Evolutionary conservation across 2,797 vertebrate genomes (phyloP).

Genomic region (Enteromius anoplus): DNA sequence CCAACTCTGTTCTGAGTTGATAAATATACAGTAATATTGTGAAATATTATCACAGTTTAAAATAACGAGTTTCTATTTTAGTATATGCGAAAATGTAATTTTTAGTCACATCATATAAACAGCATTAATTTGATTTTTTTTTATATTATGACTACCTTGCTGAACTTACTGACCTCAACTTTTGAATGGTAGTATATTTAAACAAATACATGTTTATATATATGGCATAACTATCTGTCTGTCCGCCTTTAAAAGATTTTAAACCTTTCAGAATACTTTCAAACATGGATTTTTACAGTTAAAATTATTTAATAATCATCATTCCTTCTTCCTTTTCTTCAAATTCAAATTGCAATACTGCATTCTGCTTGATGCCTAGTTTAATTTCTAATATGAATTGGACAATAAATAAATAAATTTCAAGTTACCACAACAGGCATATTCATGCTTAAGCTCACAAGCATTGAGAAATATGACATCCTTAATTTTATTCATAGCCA

Average conservation of each 20-base stretch:
- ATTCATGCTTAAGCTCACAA: conserved; percentile 11
- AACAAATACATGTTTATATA: neutral
- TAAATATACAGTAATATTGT: neutral
- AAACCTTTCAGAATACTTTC: neutral
- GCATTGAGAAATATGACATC: neutral
- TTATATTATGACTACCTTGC: neutral
- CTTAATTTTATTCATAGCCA: conserved; percentile 30
- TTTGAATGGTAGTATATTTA: neutral
- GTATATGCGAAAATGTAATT: neutral
- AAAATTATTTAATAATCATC: neutral
- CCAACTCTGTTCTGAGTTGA: neutral
- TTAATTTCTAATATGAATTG: neutral
- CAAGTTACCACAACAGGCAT: conserved; percentile 40
- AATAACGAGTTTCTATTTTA: neutral
- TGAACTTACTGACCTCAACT: neutral
- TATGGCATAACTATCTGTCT: neutral
- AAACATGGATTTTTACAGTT: neutral
- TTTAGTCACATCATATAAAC: neutral
- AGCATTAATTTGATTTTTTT: neutral
- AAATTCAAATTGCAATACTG: neutral
- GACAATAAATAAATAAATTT: neutral
- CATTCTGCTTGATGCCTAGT: neutral
- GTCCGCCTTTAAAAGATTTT: neutral
- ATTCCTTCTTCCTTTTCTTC: neutral
- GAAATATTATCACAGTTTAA: neutral